A percentile compares a stretch with the other conserved stretches of the same genome.
Evolutionary conservation across 2,888 invertebrate species (phyloP).

Genomic region (Nomada flava): DNA sequence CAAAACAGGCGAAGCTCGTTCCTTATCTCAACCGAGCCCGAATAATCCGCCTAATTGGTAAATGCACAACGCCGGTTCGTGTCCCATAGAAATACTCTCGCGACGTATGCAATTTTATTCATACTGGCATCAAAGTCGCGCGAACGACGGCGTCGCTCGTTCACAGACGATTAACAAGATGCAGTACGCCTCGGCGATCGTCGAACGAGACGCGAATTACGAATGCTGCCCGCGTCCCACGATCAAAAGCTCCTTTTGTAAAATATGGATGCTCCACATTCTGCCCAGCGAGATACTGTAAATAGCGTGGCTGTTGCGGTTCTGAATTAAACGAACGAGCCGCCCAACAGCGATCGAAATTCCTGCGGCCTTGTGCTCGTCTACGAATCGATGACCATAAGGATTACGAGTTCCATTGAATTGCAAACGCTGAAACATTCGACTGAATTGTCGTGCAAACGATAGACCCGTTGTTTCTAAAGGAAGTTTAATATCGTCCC

Average conservation of each 20-base stretch:
- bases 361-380: background rate
- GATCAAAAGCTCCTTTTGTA: constrained; percentile 32
- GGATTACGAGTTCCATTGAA: constrained; percentile 18
- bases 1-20: too few relatives aligned
- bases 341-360: constrained; percentile 23
- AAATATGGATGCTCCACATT: constrained; percentile 29
- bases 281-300: constrained; percentile 28
- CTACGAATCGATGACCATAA: constrained; percentile 1
- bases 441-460: too few relatives aligned
- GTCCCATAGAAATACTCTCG: background rate
- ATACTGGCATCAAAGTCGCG: constrained; percentile 24
- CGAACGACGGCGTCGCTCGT: constrained; percentile 15
- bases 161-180: constrained; percentile 31
- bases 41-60: background rate
- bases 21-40: too few relatives aligned
- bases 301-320: constrained; percentile 49
- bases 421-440: background rate
- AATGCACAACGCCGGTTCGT: background rate
- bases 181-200: background rate
- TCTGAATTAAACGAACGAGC: constrained; percentile 35
- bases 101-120: constrained; percentile 7
- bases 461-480: background rate
- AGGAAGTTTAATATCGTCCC: background rate
- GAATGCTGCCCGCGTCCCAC: constrained; percentile 21
- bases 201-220: constrained; percentile 15